Base-by-base conservation (phyloP, 2,797 vertebrate genomes). In the Coendou prehensilis region DNA sequence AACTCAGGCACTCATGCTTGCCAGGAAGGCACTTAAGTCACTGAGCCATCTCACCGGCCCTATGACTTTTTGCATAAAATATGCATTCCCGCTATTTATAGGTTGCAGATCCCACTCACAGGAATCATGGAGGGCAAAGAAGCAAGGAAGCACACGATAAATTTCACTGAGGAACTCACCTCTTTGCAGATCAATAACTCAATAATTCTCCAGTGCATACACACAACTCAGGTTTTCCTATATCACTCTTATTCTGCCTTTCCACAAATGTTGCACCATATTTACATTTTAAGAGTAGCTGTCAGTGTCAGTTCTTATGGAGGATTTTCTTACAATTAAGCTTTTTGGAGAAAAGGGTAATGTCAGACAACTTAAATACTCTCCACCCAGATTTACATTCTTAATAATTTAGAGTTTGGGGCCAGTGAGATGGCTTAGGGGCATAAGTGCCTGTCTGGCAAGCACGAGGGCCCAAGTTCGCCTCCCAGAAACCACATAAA, bases 201-300 rank as follows among this genome's bases (percentile, higher is more conserved):
- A 50, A 6, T 50, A 9, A 9, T 54, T 9, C 52, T 54, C 52
- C 52, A 63, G 9, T 63, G 61, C 23, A 30, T 30, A 63, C 30
- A 63, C 61, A 63, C 9, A 63, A 30, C 26, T 67, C 63, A 30
- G 10, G 63, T 30, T 83, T 89, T 87, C 71, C 37, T 47, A 67
- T 73, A 84, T 85, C 63, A 75, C n/a, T 83, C 45, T 59, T 86
- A 89, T 89, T 14, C 89, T 61, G n/a, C 23, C 30, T 52, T 52
- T 59, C 52, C 61, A 76, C 20, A 57, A 89, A 92, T 83, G 41
- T 30, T 73, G n/a, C 52, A 88, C 52, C 73, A 89, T 26, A 41
- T 41, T 94, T 82, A 95, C 56, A 54, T 86, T 94, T 86, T 85
- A 89, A 94, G 84, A 89, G 86, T 89, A 95, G 57, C 41, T 89